Conservation (phyloP, 2,888 invertebrate genomes). For the Leptopterna dolabrata region DNA sequence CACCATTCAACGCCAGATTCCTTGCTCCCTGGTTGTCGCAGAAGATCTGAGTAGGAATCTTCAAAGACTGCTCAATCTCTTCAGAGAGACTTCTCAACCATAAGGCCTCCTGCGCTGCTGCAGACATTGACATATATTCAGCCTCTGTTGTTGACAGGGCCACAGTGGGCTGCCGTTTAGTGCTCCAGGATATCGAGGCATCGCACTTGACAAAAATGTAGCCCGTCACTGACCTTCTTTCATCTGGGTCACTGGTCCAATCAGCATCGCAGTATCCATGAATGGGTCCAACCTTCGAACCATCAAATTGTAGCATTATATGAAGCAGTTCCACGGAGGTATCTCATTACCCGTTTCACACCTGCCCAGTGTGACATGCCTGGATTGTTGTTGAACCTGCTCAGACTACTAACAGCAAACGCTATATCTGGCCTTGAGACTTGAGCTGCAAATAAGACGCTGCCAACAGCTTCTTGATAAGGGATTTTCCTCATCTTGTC, state of each 20-base stretch:
- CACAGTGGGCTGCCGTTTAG: not conserved
- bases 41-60: not conserved
- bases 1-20: not conserved
- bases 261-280: not conserved
- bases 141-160: not conserved
- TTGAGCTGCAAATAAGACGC: slow-evolving; percentile 17
- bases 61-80: not conserved
- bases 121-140: slow-evolving; percentile 21
- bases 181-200: not conserved
- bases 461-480: slow-evolving; percentile 33
- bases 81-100: not conserved
- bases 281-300: not conserved
- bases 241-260: not conserved
- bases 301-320: not conserved
- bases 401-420: not conserved
- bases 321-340: not conserved
- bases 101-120: not conserved
- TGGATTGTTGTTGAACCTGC: slow-evolving; percentile 26
- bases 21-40: slow-evolving; percentile 22
- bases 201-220: not conserved
- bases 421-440: slow-evolving; percentile 22
- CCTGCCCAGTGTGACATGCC: slow-evolving; percentile 7
- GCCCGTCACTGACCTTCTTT: not conserved
- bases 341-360: slow-evolving; percentile 4
- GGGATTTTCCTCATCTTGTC: slow-evolving; percentile 6